phyloP scores from a whole-genome alignment of 2,888 invertebrate species.

The Amaurobius ferox region DNA sequence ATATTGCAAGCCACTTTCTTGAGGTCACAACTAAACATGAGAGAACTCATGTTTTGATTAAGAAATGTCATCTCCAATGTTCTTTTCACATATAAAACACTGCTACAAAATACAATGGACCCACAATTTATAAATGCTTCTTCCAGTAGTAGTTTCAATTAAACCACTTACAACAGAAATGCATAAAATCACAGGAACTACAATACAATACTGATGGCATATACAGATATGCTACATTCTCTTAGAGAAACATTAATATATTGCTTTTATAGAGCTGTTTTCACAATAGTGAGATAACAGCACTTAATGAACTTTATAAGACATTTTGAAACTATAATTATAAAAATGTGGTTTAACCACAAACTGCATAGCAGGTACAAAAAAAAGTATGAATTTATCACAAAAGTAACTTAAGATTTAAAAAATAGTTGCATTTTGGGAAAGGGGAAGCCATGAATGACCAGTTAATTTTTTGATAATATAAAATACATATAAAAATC shows the following conservation, averaged over 20 bases:
- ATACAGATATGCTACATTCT: constrained; percentile 71
- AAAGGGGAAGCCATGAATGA: constrained; percentile 13
- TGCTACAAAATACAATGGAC: constrained; percentile 73
- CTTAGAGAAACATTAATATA: constrained; percentile 70
- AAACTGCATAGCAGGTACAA: constrained; percentile 68
- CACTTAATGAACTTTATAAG: constrained; percentile 61
- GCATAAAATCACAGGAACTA: constrained; percentile 72
- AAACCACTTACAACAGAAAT: constrained; percentile 68
- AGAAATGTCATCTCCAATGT: constrained; percentile 66
- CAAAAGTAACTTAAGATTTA: constrained; percentile 12
- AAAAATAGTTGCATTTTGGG: constrained; percentile 15
- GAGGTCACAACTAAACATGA: constrained; percentile 73
- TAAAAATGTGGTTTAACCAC: constrained; percentile 66
- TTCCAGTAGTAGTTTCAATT: constrained; percentile 65
- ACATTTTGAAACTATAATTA: constrained; percentile 60
- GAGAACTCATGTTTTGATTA: constrained; percentile 70
- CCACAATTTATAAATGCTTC: constrained; percentile 73
- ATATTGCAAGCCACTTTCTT: constrained; percentile 72
- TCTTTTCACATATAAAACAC: constrained; percentile 72
- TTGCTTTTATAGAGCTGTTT: constrained; percentile 65
- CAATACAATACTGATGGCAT: constrained; percentile 72
- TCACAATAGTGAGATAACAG: constrained; percentile 57
- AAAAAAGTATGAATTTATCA: constrained; percentile 43
- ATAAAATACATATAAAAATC: not conserved
- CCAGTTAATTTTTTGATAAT: not conserved